Conservation (phyloP, 2,797 vertebrate species). For the Catostomus latipinnis region DNA sequence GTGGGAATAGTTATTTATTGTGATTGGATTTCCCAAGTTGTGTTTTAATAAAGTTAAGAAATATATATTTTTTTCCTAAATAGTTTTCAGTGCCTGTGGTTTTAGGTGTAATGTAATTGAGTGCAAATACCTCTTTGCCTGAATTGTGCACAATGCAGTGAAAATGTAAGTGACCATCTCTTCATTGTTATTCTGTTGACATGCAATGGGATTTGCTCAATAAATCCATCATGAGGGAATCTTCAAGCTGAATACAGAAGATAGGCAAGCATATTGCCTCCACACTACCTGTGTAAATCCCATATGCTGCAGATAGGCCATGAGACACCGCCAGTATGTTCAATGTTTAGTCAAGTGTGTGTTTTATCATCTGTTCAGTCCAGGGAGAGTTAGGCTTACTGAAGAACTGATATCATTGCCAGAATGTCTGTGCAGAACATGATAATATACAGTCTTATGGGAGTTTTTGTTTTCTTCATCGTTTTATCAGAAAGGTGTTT, state of each 20-base stretch:
- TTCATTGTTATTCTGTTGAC: constrained; percentile 1
- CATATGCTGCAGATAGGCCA: not conserved
- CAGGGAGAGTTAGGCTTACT: no score
- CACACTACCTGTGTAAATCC: not conserved
- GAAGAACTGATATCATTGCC: no score
- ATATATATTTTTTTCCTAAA: not conserved
- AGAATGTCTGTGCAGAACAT: no score
- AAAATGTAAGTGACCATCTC: not conserved
- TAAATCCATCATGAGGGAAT: not conserved
- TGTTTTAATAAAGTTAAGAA: constrained; percentile 51
- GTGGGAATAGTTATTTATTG: constrained; percentile 28
- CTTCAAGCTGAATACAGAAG: not conserved
- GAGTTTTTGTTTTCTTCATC: no score
- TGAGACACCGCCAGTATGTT: no score
- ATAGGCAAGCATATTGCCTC: not conserved
- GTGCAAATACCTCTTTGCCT: not conserved
- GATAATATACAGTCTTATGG: no score
- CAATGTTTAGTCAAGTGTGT: no score
- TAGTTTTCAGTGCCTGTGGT: not conserved
- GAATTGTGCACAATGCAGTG: not conserved
- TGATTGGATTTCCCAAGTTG: constrained; percentile 12
- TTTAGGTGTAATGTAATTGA: constrained; percentile 4
- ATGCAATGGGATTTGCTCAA: not conserved
- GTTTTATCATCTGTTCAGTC: no score
- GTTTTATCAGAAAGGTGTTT: no score